These are phyloP conservation scores for Podarcis muralis DNA, from an alignment of 2,113 vertebrate genomes.

Conservation along the genomic window DNA sequence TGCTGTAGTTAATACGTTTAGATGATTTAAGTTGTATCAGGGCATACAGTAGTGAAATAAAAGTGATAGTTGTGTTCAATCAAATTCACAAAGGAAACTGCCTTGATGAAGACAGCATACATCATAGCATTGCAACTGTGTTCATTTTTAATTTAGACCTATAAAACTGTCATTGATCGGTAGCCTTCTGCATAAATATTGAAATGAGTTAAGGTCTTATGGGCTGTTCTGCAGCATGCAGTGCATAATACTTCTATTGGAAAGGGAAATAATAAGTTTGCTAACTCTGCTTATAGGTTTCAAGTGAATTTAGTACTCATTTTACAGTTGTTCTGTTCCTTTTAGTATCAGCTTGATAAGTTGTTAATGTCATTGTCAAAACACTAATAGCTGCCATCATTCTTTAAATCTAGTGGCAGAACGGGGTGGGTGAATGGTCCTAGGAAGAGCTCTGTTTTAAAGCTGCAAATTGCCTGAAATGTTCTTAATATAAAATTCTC, in stretches of 20 bases:
- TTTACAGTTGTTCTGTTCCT: slow-evolving; percentile 41
- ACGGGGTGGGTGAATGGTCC: slow-evolving; percentile 14
- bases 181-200: slow-evolving; percentile 29
- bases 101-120: slow-evolving; percentile 38
- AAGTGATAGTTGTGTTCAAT: slow-evolving; percentile 28
- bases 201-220: slow-evolving; percentile 10
- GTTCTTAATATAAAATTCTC: slow-evolving; percentile 42
- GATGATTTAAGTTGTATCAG: slow-evolving; percentile 15
- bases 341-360: slow-evolving; percentile 28
- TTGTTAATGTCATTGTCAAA: slow-evolving; percentile 40
- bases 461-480: slow-evolving; percentile 20
- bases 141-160: slow-evolving; percentile 45
- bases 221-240: slow-evolving; percentile 3
- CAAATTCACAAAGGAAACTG: slow-evolving; percentile 27
- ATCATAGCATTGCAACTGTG: slow-evolving; percentile 2
- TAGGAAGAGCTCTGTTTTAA: slow-evolving; percentile 27
- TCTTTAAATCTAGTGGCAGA: slow-evolving; percentile 31
- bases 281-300: slow-evolving; percentile 21
- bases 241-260: slow-evolving; percentile 1
- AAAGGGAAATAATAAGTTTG: neutral
- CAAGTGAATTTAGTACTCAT: slow-evolving; percentile 43
- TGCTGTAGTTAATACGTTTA: slow-evolving; percentile 16
- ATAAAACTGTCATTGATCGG: slow-evolving; percentile 31
- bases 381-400: slow-evolving; percentile 22
- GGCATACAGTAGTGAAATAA: neutral